Percentiles rank a stretch among this genome's conserved stretches.
phyloP scores from a whole-genome alignment of 1,140 invertebrate genomes.

The Parapsyche elsis region DNA sequence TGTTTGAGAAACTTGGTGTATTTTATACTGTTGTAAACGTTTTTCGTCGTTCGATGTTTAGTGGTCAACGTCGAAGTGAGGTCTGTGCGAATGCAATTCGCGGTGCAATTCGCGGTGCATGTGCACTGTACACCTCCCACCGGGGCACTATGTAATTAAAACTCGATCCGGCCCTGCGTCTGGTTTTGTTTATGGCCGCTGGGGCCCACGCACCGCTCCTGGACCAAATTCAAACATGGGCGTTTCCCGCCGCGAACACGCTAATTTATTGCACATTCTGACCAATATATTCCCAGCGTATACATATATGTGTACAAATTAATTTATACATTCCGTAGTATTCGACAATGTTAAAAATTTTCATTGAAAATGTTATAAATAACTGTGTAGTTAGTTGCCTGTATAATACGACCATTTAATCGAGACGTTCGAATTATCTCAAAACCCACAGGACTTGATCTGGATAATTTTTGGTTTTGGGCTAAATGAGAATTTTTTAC shows the following conservation, averaged over 20 bases:
- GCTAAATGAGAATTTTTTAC: too few species aligned
- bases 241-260: background rate
- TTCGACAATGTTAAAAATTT: background rate
- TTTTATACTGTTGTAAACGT: too few species aligned
- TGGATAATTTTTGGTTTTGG: too few species aligned
- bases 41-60: too few species aligned
- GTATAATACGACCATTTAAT: too few species aligned
- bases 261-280: slow-evolving; percentile 23
- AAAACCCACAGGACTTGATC: too few species aligned
- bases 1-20: too few species aligned
- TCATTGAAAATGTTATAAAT: too few species aligned
- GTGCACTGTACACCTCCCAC: background rate
- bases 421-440: too few species aligned
- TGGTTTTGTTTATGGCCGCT: background rate
- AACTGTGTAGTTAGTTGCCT: too few species aligned
- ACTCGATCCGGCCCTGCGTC: background rate
- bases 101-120: background rate
- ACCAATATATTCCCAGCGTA: background rate
- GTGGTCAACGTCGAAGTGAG: background rate
- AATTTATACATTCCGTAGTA: background rate
- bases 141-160: too few species aligned
- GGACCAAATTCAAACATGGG: slow-evolving; percentile 22
- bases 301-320: background rate
- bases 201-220: background rate
- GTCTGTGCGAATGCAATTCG: background rate